Base-by-base conservation (phyloP, 2,113 vertebrate species). In the Galemys pyrenaicus region DNA sequence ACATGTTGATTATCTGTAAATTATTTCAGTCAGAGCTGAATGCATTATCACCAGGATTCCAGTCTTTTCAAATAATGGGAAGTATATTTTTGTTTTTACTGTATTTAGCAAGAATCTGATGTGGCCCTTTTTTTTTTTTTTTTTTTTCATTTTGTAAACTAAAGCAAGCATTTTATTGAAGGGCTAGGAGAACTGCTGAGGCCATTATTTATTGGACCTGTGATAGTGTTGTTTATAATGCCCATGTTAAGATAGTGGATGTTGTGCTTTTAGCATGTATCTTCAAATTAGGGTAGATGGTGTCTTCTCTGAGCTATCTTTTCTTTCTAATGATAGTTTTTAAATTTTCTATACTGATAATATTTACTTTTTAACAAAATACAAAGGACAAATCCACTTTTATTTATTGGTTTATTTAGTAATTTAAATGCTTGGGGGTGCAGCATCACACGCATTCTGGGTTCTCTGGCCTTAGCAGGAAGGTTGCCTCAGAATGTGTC, bases 1-100 rank as follows among this genome's bases (percentile, higher is more conserved):
- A 68, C 64, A 20, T 81, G 94, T 56, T 93, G 83, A 79, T 93
- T 67, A 49, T 95, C 70, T 87, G 19, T 79, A 93, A 94, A 80
- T 93, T 51, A 80, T 49, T 91, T 85, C 80, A 80, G 39, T 80
- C 81, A 44, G 35, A 80, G 46, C 81, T 37, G 26, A 94, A 35
- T 54, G 35, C 19, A 12, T 92, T 75, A 84, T 39, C 51, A n/a
- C 79, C 46, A 94, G 81, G 39, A 85, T 92, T 87, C 81, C 12
- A 81, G 91, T 74, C 56, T 90, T 96, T 71, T 92, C 67, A 88
- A 62, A 71, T 77, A 92, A 90, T 58, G 32, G 81, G 68, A 77
- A 82, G 6, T 56, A 28, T 49, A 13, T 74, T 20, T 9, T 35
- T 79, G 1, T 83, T 89, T 32, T 88, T 73, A 64, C 49, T 41